These are phyloP conservation scores for Pseudachorutes palmiensis DNA, from an alignment of 1,140 invertebrate species.

Conservation along the genomic window DNA sequence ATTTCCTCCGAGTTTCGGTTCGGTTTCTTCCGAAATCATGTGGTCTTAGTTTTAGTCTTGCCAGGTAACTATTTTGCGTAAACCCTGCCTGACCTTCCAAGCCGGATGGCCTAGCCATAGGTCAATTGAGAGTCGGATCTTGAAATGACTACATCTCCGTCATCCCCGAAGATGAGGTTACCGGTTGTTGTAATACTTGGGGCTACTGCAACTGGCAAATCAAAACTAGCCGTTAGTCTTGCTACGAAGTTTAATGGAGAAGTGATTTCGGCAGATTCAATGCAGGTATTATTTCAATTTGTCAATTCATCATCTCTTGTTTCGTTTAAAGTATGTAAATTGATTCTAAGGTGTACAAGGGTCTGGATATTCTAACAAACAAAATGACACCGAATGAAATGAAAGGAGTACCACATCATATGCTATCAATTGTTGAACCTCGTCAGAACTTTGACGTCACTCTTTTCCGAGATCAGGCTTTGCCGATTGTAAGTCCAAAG, in stretches of 20 bases:
- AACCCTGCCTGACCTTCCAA: no score
- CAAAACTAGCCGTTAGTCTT: conserved; percentile 86
- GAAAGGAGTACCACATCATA: conserved; percentile 68
- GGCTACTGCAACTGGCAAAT: conserved; percentile 93
- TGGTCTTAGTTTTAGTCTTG: no score
- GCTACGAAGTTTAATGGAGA: conserved; percentile 82
- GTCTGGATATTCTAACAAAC: conserved; percentile 89
- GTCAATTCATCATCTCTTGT: no score
- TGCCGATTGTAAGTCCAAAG: conserved; percentile 62
- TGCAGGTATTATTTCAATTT: conserved; percentile 94
- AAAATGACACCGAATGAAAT: conserved; percentile 83
- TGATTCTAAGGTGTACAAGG: conserved; percentile 91
- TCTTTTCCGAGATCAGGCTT: conserved; percentile 69
- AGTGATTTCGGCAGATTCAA: conserved; percentile 97
- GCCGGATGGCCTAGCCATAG: no score
- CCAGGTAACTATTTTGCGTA: no score
- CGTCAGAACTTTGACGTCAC: conserved; percentile 67
- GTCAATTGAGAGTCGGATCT: no score
- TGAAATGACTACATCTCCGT: no score
- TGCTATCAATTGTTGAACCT: conserved; percentile 79
- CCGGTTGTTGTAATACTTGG: conserved; percentile 85
- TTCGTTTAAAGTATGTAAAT: no score
- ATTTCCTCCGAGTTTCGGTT: no score
- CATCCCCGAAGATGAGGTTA: neutral
- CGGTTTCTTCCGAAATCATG: no score